phyloP scores from a whole-genome alignment of 2,888 invertebrate species.

The Thymelicus acteon region DNA sequence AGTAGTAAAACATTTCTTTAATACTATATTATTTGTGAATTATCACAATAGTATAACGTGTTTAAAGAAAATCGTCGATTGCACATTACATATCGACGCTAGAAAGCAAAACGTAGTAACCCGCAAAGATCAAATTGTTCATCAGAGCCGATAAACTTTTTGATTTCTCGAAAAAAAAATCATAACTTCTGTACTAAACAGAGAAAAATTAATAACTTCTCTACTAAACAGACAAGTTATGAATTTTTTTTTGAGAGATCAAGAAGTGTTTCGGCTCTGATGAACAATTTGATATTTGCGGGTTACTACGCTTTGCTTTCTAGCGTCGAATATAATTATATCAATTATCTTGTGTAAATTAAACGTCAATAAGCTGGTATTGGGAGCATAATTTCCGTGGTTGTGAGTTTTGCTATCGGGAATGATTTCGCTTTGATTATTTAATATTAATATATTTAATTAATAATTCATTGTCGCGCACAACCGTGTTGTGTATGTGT shows the following conservation, averaged over 20 bases:
- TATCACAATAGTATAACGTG: conserved; percentile 35
- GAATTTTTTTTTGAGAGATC: too few species aligned
- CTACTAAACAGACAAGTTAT: too few species aligned
- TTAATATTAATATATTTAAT: conserved; percentile 58
- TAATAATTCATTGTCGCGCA: conserved; percentile 72
- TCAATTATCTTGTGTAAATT: conserved; percentile 62
- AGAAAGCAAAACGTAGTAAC: too few species aligned
- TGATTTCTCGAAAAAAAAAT: too few species aligned
- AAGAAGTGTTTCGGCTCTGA: too few species aligned
- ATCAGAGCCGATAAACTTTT: too few species aligned
- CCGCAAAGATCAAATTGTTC: too few species aligned
- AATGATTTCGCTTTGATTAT: conserved; percentile 78
- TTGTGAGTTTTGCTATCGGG: conserved; percentile 82
- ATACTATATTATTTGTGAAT: conserved; percentile 19
- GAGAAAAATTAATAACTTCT: too few species aligned
- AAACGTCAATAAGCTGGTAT: conserved; percentile 80
- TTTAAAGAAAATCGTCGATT: conserved; percentile 53
- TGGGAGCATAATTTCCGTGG: conserved; percentile 85
- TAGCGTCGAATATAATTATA: too few species aligned
- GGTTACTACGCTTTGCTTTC: too few species aligned
- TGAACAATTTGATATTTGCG: too few species aligned
- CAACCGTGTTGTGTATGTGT: conserved; percentile 78
- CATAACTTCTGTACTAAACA: too few species aligned
- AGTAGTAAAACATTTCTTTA: conserved; percentile 22
- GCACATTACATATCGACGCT: conserved; percentile 59